These are phyloP conservation scores for Centrocercus urophasianus DNA, from an alignment of 2,113 vertebrate species.

Conservation along the genomic window DNA sequence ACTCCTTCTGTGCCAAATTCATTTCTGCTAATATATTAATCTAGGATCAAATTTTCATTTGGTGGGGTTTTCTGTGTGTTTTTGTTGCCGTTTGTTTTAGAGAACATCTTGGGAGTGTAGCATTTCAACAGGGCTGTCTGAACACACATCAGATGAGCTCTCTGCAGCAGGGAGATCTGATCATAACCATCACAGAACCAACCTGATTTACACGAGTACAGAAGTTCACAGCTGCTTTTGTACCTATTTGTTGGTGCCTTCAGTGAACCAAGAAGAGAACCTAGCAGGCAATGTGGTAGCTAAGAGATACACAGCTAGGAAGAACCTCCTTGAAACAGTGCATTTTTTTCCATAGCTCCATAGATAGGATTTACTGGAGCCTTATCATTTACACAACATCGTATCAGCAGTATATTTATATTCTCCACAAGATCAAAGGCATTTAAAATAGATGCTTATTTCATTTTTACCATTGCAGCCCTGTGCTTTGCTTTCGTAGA, in stretches of 20 bases:
- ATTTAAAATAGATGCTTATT: background rate
- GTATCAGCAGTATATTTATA: background rate
- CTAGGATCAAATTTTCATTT: background rate
- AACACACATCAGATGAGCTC: background rate
- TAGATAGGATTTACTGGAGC: fast-evolving
- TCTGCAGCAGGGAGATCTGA: background rate
- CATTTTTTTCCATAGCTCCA: background rate
- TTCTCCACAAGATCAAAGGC: background rate
- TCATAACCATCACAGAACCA: background rate
- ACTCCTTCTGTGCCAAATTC: slow-evolving; percentile 54
- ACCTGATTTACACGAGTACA: background rate
- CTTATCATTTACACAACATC: background rate
- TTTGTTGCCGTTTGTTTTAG: background rate
- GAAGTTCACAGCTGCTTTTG: background rate
- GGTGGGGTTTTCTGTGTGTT: background rate
- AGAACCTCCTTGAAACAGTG: background rate
- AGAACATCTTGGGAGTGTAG: background rate
- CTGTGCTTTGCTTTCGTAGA: background rate
- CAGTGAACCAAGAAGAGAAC: background rate
- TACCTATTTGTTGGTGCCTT: background rate
- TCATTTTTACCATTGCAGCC: background rate
- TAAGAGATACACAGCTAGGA: background rate
- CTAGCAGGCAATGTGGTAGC: fast-evolving
- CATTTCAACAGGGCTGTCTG: background rate
- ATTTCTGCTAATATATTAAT: slow-evolving; percentile 51